Conservation (phyloP, 2,797 vertebrate species). For the Pempheris klunzingeri region DNA sequence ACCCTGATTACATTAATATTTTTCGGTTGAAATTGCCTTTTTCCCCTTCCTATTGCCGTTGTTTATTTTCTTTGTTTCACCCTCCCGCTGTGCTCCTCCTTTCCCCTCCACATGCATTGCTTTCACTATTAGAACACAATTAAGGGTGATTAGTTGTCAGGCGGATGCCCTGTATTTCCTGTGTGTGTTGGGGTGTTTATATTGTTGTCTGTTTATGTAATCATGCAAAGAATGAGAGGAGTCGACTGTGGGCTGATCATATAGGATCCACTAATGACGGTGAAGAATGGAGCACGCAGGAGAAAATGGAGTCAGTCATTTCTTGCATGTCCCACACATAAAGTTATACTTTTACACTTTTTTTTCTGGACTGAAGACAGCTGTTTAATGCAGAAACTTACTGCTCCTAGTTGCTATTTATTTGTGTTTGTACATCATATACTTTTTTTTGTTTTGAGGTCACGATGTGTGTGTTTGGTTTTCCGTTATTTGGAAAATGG, state of each 20-base stretch:
- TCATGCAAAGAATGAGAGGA: conserved; percentile 32
- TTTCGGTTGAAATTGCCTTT: conserved; percentile 84
- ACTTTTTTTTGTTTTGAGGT: conserved; percentile 10
- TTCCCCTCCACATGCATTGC: conserved; percentile 62
- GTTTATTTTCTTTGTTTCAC: conserved; percentile 79
- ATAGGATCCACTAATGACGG: conserved; percentile 15
- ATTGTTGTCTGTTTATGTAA: conserved; percentile 47
- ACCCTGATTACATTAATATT: conserved; percentile 88
- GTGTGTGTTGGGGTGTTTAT: conserved; percentile 60
- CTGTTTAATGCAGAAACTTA: conserved; percentile 2
- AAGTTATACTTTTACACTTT: background rate
- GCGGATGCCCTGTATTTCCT: conserved; percentile 81
- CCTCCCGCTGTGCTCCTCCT: conserved; percentile 53
- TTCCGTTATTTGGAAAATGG: conserved; percentile 28
- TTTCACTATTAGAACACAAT: conserved; percentile 84
- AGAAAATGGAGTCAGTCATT: background rate
- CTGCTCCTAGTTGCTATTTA: conserved; percentile 9
- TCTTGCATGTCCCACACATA: background rate
- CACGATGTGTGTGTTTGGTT: conserved; percentile 43
- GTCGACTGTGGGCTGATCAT: conserved; percentile 26
- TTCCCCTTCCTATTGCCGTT: conserved; percentile 85
- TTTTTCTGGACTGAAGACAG: background rate
- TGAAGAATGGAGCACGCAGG: background rate
- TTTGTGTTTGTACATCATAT: conserved; percentile 20
- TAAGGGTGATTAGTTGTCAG: conserved; percentile 84